Conservation (phyloP, 2,797 vertebrate genomes). For the Monodelphis domestica region DNA sequence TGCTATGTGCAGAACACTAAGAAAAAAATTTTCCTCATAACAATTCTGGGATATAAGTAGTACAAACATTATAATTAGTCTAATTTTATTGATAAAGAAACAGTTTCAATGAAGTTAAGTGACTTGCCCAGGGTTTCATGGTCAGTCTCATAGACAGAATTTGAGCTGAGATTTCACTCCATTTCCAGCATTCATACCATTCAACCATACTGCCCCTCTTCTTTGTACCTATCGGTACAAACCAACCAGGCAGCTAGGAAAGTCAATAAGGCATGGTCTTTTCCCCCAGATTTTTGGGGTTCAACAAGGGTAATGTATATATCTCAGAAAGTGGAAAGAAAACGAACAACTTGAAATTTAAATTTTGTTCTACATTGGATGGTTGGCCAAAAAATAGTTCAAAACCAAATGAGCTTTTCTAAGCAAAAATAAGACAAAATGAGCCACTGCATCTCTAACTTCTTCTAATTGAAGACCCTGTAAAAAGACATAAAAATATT, state of each 20-base stretch:
- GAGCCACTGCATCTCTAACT: slow-evolving; percentile 21
- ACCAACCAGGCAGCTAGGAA: neutral
- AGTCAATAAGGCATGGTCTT: neutral
- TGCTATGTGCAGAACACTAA: neutral
- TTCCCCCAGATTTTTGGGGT: neutral
- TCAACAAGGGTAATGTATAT: neutral
- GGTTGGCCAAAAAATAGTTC: slow-evolving; percentile 53
- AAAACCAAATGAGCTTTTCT: slow-evolving; percentile 8
- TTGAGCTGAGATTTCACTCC: neutral
- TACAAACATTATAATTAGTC: neutral
- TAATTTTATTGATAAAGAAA: neutral
- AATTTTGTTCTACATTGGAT: slow-evolving; percentile 20
- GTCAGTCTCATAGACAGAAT: neutral
- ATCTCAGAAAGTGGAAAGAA: neutral
- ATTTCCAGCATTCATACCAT: neutral
- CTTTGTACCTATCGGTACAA: neutral
- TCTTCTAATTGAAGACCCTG: slow-evolving; percentile 55
- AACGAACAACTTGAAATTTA: neutral
- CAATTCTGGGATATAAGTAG: neutral
- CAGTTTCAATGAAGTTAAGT: neutral
- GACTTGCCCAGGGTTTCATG: neutral
- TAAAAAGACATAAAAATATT: neutral
- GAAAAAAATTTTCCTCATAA: neutral
- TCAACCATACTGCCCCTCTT: neutral
- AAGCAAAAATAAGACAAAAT: slow-evolving; percentile 27